Percentiles rank a stretch among this genome's conserved stretches.
Evolutionary conservation across 2,113 vertebrate species (phyloP).

Genomic region (Chaetops frenatus): DNA sequence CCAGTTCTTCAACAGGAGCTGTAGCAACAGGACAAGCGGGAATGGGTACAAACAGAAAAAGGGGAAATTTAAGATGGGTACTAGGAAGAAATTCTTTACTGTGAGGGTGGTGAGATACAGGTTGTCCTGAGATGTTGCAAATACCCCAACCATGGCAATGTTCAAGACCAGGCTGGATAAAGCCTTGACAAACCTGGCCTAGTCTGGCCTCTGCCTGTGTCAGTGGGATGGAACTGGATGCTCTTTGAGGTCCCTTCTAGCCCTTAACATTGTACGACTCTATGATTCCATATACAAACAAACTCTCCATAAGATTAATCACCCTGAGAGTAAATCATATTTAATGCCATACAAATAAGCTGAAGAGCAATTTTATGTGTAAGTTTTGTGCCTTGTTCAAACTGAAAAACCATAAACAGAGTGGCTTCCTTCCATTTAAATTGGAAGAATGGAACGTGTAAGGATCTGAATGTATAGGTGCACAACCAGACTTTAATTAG

Average conservation of each 20-base stretch:
- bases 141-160: background rate
- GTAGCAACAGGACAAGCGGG: background rate
- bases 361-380: background rate
- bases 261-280: background rate
- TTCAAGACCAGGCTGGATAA: background rate
- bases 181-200: background rate
- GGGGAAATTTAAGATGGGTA: background rate
- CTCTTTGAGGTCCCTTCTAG: background rate
- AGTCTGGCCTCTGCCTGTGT: too few relatives aligned
- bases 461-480: background rate
- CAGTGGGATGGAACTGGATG: background rate
- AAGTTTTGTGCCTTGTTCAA: background rate
- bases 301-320: rapidly evolving
- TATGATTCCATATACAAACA: background rate
- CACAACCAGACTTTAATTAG: background rate
- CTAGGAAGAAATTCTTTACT: background rate
- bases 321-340: background rate
- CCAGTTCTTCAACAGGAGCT: background rate
- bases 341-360: background rate
- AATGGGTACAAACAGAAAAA: background rate
- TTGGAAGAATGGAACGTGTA: background rate
- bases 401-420: background rate
- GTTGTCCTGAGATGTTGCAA: background rate
- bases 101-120: background rate
- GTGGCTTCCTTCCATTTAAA: background rate